Base-by-base conservation (phyloP, 2,888 invertebrate species). In the Lycophotia porphyrea region DNA sequence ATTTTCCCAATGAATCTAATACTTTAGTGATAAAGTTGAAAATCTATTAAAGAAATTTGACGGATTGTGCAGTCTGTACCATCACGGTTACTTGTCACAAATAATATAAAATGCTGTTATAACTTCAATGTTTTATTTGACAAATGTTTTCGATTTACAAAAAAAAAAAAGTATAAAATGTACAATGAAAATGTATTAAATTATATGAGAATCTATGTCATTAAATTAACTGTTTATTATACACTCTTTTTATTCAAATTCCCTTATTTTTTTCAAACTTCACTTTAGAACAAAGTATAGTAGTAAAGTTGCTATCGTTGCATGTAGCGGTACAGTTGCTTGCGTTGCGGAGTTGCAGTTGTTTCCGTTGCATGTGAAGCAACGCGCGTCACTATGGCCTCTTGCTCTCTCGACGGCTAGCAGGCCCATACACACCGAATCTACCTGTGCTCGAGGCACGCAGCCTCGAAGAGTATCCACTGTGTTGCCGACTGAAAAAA, bases 351-450 rank as follows among this genome's bases (percentile, higher is more conserved):
- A 87, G 83, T 96, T 96, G 88, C 96, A 96, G 82, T 94, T 91
- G 85, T 96, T 92, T 55, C 95, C 91, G 49, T 91, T 88, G 89
- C 96, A 96, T 64, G 93, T 90, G 75, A 89, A 93, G 84, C 96
- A 96, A n/a, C 94, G 92, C 0, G 95, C 96, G 88, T 96, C 94
- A 81, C 95, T 96, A 88, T 96, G 96, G 0, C 95, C 95, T 71
- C 96, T 91, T 15, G 96, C 95, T 84, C 95, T 91, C 77, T 96
- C 95, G 0, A 96, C 93, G 0, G 96, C 94, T 0, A 91, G 91
- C 7, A 96, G 89, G 31, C 92, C 93, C 36, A 93, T 88, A 86
- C 96, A 96, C 52, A 96, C 95, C 0, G 94, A 94, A 85, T 96
- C 96, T 11, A 95, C 92, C 81, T 95, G 95, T 3, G 88, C 91